Evolutionary conservation across 2,113 vertebrate genomes (phyloP), one percentile per base, ranked within the genome.

Genomic region (Salvelinus fontinalis): DNA sequence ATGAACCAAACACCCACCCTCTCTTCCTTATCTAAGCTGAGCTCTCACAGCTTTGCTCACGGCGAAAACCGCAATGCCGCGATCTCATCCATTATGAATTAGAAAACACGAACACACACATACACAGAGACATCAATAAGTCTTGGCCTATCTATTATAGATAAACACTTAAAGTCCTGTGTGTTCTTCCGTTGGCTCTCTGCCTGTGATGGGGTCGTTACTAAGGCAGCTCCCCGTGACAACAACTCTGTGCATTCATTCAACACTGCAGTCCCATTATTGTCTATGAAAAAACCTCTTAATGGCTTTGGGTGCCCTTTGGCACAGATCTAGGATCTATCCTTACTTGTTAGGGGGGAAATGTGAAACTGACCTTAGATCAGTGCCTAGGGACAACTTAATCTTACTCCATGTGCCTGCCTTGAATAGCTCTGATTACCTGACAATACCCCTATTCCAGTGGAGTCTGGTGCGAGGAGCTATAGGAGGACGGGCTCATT

Each of bases 71-170:
- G 64, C 49, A 26, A 72, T 14, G 69, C 74, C 73, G 78, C 78
- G 79, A 34, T 64, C 13, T 67, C 85, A 87, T 90, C 84, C 67
- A 89, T 91, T 83, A 88, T 89, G 81, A 34, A 89, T 88, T 70
- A 76, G 14, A 78, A 83, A 83, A 84, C 76, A 86, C 14, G 20
- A n/a, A 62, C n/a, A 22, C 59, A 62, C 39, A 12, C 20, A 34
- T 6, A 4, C 7, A 16, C 20, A 22, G 59, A 62, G 8, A 62
- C n/a, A 62, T 13, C n/a, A 62, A 16, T 62, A 62, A 62, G 5
- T 22, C 59, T 22, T 62, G n/a, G 59, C n/a, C 2, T 16, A 62
- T 62, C n/a, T 16, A 62, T 24, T 62, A 62, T 62, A 62, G 7
- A 62, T 62, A 22, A 7, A 62, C 59, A 62, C 59, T 34, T 20